Base-by-base conservation (phyloP, 2,113 vertebrate species). In the Orthonyx spaldingii region DNA sequence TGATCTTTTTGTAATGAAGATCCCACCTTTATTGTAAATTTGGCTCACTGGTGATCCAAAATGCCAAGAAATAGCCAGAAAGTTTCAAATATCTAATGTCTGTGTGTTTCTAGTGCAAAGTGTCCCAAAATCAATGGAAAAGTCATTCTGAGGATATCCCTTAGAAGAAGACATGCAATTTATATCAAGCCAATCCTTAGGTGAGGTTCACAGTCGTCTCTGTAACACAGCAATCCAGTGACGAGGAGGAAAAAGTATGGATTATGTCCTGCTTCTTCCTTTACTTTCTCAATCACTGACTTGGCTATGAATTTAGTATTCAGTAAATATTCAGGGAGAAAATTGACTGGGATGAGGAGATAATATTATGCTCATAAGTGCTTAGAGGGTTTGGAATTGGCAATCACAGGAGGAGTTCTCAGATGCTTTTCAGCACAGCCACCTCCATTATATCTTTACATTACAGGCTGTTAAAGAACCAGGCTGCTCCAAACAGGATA, bases 241-340 rank as follows among this genome's bases (percentile, higher is more conserved):
- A 20, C 16, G 42, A 44, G 24, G 35, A 63, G 11, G 24, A 49
- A 74, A 55, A 94, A 61, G 3, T 7, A 26, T 13, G 8, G 60
- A 35, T 87, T 66, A 22, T 8, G 10, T 50, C 46, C 60, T 46
- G 12, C 21, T 79, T 56, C 39, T 66, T 56, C 49, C 71, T 69
- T 83, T 63, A 35, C 26, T 65, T 59, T 70, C 49, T 56, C 60
- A 37, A 11, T 70, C 13, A 59, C 30, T 28, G 57, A 22, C 18
- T 78, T 55, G 59, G 41, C 44, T 16, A 56, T 26, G 26, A 27
- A 37, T 82, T 78, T 37, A 39, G 3, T 20, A 44, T 52, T 90
- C 84, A 79, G 82, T 56, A 93, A 91, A 95, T 64, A 93, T 70
- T 79, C 65, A 71, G 82, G 57, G 35, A 66, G 52, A 75, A 93